Percentiles rank a stretch among this genome's conserved stretches.
phyloP scores from a whole-genome alignment of 2,888 invertebrate genomes.

The Smittia sp. region DNA sequence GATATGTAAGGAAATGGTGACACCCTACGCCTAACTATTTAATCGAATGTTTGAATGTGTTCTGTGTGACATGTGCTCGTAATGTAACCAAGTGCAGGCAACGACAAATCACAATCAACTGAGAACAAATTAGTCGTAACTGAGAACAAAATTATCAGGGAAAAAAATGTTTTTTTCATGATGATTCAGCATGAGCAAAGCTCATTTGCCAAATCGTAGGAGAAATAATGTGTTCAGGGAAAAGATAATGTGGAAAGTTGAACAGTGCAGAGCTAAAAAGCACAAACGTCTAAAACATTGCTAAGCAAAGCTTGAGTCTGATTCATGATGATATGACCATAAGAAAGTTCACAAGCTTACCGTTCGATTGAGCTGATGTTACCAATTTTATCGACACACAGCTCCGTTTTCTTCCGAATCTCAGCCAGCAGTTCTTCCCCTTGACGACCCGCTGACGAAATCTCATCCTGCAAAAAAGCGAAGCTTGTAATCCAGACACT shows the following conservation, averaged over 20 bases:
- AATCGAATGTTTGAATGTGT: background rate
- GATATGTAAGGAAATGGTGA: too few relatives aligned
- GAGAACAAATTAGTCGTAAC: background rate
- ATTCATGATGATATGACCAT: background rate
- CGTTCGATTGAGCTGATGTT: slow-evolving; percentile 92
- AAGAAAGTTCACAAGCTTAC: slow-evolving; percentile 54
- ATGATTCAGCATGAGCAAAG: background rate
- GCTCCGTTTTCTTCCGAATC: slow-evolving; percentile 60
- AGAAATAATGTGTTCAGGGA: background rate
- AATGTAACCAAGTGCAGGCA: background rate
- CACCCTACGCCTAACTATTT: too few relatives aligned
- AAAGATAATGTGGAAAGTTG: background rate
- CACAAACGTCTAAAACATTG: background rate
- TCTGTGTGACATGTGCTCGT: background rate
- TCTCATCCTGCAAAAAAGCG: slow-evolving; percentile 64
- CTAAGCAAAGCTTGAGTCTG: background rate
- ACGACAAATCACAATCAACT: background rate
- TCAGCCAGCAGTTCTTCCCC: slow-evolving; percentile 81
- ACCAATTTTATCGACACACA: slow-evolving; percentile 65
- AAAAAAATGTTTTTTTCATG: background rate
- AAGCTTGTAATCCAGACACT: background rate
- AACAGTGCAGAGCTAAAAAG: slow-evolving; percentile 30
- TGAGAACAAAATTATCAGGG: background rate
- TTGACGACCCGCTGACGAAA: slow-evolving; percentile 80
- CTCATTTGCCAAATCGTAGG: background rate